Conservation (phyloP, 2,888 invertebrate species). For the Orthosia gracilis region DNA sequence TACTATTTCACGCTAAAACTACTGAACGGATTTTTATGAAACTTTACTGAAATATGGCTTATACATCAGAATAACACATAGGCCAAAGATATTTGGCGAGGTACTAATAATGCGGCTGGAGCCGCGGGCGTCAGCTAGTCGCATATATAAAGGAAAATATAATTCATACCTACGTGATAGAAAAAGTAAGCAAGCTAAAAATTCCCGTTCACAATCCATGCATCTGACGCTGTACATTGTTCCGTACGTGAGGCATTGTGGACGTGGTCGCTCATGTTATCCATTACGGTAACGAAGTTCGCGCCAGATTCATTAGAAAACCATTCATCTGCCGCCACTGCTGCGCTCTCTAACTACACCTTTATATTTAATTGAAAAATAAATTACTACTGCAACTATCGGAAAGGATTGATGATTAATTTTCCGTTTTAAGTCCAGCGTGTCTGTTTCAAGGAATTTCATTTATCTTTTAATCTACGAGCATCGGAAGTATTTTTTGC, state of each 20-base stretch:
- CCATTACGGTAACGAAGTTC: constrained; percentile 86
- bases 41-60: no score
- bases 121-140: no score
- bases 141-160: neutral
- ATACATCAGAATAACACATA: no score
- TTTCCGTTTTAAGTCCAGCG: constrained; percentile 38
- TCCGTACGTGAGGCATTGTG: constrained; percentile 57
- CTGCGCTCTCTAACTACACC: constrained; percentile 49
- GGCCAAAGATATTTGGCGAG: no score
- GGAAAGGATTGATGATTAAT: constrained; percentile 43
- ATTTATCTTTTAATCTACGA: constrained; percentile 38
- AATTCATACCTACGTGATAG: constrained; percentile 7
- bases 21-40: no score
- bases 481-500: constrained; percentile 3
- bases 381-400: constrained; percentile 44
- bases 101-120: no score
- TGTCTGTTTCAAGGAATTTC: constrained; percentile 33
- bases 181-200: constrained; percentile 29
- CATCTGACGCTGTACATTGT: constrained; percentile 50
- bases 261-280: constrained; percentile 71
- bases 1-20: no score
- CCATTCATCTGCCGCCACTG: constrained; percentile 78
- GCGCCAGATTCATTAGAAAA: constrained; percentile 85
- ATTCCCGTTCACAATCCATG: constrained; percentile 43
- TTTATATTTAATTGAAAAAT: constrained; percentile 64